Evolutionary conservation across 2,113 vertebrate genomes (phyloP).

Genomic region (Hemibagrus wyckioides): DNA sequence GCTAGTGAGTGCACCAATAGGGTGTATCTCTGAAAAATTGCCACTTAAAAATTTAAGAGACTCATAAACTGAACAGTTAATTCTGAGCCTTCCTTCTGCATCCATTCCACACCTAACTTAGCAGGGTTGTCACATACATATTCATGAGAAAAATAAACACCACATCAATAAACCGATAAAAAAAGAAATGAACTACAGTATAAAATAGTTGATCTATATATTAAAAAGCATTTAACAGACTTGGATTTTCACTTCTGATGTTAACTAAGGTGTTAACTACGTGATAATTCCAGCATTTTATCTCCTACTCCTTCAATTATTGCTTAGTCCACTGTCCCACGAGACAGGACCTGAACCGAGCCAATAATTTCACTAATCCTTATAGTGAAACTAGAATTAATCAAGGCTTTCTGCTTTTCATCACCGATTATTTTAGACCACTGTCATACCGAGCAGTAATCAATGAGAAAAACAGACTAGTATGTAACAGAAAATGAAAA

Average conservation of each 20-base stretch:
- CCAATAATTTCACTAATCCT: not conserved
- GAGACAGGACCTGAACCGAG: not conserved
- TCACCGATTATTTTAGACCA: not conserved
- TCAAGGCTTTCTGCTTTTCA: not conserved
- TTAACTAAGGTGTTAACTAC: not conserved
- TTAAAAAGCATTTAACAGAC: not conserved
- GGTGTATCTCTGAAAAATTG: not conserved
- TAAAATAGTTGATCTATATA: not conserved
- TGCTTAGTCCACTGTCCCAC: too few species aligned
- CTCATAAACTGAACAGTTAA: not conserved
- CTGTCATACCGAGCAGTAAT: not conserved
- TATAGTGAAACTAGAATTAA: not conserved
- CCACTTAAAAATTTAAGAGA: not conserved
- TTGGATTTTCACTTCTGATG: not conserved
- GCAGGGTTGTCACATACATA: not conserved
- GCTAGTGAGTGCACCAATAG: not conserved
- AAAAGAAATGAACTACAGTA: not conserved
- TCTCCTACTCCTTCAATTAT: not conserved
- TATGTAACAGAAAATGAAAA: not conserved
- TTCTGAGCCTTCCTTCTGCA: not conserved
- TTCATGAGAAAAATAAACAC: not conserved
- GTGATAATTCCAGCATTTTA: not conserved
- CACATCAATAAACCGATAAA: not conserved
- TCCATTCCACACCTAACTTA: not conserved
- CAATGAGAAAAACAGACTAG: not conserved